phyloP scores from a whole-genome alignment of 2,888 invertebrate species.

The Parnassius smintheus region DNA sequence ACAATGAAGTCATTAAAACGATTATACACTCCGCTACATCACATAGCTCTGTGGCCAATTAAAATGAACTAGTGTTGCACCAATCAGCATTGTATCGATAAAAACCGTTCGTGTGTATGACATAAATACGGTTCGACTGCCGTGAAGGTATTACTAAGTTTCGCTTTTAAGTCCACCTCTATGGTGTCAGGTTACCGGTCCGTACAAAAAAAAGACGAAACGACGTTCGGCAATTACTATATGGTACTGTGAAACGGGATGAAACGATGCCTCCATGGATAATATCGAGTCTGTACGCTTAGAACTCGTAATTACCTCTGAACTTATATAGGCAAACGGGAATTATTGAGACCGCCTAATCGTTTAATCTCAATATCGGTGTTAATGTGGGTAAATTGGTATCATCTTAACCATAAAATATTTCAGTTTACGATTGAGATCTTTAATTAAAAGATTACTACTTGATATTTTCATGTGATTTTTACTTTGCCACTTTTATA shows the following conservation, averaged over 20 bases:
- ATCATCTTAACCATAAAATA: constrained; percentile 1
- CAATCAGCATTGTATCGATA: constrained; percentile 53
- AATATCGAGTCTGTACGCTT: constrained; percentile 36
- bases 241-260: constrained; percentile 45
- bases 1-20: constrained; percentile 45
- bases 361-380: constrained; percentile 30
- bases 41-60: constrained; percentile 53
- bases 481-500: not conserved
- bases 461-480: constrained; percentile 14
- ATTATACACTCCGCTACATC: constrained; percentile 35
- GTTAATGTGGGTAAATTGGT: constrained; percentile 12
- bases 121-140: constrained; percentile 65
- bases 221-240: constrained; percentile 61
- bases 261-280: constrained; percentile 56
- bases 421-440: constrained; percentile 9
- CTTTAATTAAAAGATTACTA: constrained; percentile 16
- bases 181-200: constrained; percentile 64
- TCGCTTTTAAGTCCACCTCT: constrained; percentile 65
- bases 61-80: constrained; percentile 63
- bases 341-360: constrained; percentile 26
- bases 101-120: constrained; percentile 50
- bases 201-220: constrained; percentile 40
- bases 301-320: constrained; percentile 37
- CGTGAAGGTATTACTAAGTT: constrained; percentile 71
- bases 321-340: constrained; percentile 37